These are phyloP conservation scores for Drosophila mojavensis DNA, from an alignment of 1,140 invertebrate species.

Conservation along the genomic window DNA sequence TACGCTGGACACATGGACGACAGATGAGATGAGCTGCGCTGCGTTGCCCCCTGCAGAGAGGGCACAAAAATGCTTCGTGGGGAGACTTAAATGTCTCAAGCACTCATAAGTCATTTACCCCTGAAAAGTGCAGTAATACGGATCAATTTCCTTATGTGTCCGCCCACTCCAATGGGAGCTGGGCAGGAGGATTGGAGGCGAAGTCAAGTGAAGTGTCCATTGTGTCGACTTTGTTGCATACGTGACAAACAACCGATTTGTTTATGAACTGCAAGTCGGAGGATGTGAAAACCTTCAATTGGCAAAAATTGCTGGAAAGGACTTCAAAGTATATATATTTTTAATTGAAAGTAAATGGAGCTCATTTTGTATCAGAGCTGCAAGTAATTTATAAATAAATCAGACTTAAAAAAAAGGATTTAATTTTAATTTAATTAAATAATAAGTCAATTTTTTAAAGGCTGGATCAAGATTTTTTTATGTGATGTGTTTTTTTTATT, in stretches of 20 bases:
- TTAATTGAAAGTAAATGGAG: no score
- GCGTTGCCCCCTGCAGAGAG: not conserved
- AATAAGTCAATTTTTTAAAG: no score
- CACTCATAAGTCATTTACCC: constrained; percentile 76
- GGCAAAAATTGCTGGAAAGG: not conserved
- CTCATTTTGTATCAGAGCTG: no score
- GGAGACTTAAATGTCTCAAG: constrained; percentile 38
- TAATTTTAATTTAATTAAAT: no score
- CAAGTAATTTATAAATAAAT: no score
- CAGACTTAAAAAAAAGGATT: no score
- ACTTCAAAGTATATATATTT: no score
- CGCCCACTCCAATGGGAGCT: not conserved
- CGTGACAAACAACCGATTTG: constrained; percentile 65
- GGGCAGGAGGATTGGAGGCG: not conserved
- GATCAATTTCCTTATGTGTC: constrained; percentile 43
- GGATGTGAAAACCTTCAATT: not conserved
- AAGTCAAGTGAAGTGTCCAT: constrained; percentile 44
- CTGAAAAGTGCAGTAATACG: constrained; percentile 53
- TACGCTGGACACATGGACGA: constrained; percentile 17
- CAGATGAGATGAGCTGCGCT: not conserved
- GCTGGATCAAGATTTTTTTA: no score
- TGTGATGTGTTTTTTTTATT: no score
- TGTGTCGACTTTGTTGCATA: constrained; percentile 25
- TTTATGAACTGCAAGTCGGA: constrained; percentile 9
- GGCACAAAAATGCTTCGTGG: not conserved